Evolutionary conservation across 2,113 vertebrate species (phyloP), one percentile per base, ranked within the genome.

Genomic region (Spilogale gracilis): DNA sequence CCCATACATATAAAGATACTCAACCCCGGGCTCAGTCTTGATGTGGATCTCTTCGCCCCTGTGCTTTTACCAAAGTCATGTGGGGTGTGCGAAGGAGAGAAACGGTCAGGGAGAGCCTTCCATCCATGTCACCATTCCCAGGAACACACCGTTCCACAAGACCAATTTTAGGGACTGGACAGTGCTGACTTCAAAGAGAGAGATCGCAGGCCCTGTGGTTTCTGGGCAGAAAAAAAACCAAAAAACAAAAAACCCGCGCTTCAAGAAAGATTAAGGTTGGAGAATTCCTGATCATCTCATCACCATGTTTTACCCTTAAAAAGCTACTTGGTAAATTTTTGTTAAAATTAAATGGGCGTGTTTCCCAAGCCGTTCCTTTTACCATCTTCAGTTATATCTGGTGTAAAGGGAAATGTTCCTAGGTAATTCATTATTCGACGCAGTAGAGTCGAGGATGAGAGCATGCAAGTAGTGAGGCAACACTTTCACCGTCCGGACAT

Each of bases 281-380:
- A 80, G 14, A 96, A 76, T 69, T 81, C 27, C 25, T 45, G 52
- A 78, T 80, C 10, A 6, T 93, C 61, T 79, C 20, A 80, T 93
- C 85, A 65, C 23, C 56, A 10, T 84, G 71, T 79, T 60, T 83
- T 89, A 20, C 23, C 13, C 43, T 74, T 74, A 52, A 76, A 50
- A 71, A 30, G 38, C 94, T 87, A 23, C 32, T 97, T 14, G 8
- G 89, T 93, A 96, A 96, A 94, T 96, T 91, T 89, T 96, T 94
- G 69, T 83, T 81, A 78, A 87, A 81, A 61, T 65, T 54, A 88
- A 89, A 69, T 30, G 18, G 27, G 10, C 52, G 20, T 96, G 67
- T 94, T 61, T 95, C 67, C 50, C 80, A 90, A 87, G 87, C 63
- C 18, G 6, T 60, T 82, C 58, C 45, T 91, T 95, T 88, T 61